Conservation (phyloP, 2,888 invertebrate genomes). For the Hecatera dysodea region DNA sequence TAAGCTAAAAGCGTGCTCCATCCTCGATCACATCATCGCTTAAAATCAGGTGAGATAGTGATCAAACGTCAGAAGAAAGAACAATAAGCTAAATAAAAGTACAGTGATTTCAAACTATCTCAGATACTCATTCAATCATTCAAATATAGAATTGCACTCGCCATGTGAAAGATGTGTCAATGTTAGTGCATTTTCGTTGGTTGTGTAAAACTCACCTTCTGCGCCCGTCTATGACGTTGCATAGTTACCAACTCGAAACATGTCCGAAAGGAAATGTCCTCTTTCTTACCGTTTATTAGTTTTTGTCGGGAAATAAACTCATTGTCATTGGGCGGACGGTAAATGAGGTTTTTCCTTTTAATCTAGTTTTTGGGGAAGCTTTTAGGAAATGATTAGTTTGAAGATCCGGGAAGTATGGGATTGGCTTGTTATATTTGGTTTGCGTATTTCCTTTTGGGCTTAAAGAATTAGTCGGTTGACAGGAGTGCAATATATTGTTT, state of each 20-base stretch:
- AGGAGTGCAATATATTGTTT: conserved; percentile 10
- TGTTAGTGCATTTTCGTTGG: neutral
- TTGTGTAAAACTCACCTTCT: neutral
- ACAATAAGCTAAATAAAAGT: too few species aligned
- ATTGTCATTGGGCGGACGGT: conserved; percentile 70
- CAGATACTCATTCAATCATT: too few species aligned
- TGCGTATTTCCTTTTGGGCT: conserved; percentile 7
- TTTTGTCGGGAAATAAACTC: conserved; percentile 74
- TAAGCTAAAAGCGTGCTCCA: too few species aligned
- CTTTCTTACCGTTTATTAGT: conserved; percentile 75
- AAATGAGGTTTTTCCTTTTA: conserved; percentile 72
- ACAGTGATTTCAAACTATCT: neutral
- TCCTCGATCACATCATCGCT: too few species aligned
- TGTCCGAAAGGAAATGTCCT: conserved; percentile 73
- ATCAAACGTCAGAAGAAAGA: too few species aligned
- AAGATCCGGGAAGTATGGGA: conserved; percentile 32
- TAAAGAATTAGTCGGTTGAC: neutral
- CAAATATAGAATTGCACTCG: neutral
- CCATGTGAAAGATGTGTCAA: neutral
- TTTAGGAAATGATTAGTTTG: conserved; percentile 64
- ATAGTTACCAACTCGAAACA: conserved; percentile 72
- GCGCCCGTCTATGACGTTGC: neutral
- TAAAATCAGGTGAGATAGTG: too few species aligned
- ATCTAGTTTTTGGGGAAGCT: conserved; percentile 71
- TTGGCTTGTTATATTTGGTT: conserved; percentile 34